Evolutionary conservation across 2,113 vertebrate species (phyloP).

Genomic region (Sylvilagus bachmani): DNA sequence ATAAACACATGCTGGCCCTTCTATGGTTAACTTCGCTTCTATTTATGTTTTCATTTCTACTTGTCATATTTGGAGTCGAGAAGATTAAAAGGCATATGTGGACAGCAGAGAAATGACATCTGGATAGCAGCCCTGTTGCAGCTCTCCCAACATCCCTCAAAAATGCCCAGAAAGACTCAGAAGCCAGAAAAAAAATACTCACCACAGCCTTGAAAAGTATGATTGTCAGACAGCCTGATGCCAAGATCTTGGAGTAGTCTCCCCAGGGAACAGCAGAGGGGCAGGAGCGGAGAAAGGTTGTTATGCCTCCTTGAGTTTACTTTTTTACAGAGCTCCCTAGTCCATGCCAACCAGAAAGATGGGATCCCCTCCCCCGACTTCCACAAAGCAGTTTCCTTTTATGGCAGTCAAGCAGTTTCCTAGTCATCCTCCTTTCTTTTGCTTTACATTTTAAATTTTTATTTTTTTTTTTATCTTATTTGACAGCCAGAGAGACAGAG

Average conservation of each 20-base stretch:
- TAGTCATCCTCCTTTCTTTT: neutral
- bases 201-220: neutral
- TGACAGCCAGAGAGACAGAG: too few species aligned
- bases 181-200: neutral
- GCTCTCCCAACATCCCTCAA: neutral
- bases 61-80: slow-evolving; percentile 63
- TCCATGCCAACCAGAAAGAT: slow-evolving; percentile 11
- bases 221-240: neutral
- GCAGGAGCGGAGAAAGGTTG: neutral
- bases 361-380: neutral
- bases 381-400: slow-evolving; percentile 4
- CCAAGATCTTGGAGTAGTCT: neutral
- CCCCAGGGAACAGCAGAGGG: neutral
- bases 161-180: slow-evolving; percentile 51
- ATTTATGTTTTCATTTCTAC: slow-evolving; percentile 72
- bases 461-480: too few species aligned
- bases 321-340: neutral
- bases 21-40: slow-evolving; percentile 71
- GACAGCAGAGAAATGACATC: slow-evolving; percentile 55
- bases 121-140: slow-evolving; percentile 54
- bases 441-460: too few species aligned
- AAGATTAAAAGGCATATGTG: slow-evolving; percentile 72
- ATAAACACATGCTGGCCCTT: slow-evolving; percentile 65
- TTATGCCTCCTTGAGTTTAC: neutral
- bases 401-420: neutral